Evolutionary conservation across 2,113 vertebrate species (phyloP).

Genomic region (Montifringilla adamsi): DNA sequence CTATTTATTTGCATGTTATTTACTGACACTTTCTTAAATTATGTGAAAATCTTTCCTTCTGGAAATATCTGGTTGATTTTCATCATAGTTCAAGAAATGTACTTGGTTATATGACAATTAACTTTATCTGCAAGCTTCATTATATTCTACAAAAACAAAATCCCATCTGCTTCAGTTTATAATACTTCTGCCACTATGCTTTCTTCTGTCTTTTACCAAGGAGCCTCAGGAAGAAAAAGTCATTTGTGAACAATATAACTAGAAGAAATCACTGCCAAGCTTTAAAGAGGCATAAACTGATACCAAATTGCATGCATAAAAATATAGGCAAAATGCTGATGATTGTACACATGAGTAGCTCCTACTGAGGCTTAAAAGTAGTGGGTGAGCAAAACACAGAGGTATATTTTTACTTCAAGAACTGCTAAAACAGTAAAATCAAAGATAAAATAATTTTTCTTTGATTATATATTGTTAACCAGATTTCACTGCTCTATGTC

Average conservation of each 20-base stretch:
- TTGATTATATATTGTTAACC: not conserved
- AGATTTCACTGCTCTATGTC: not conserved
- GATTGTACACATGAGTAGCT: not conserved
- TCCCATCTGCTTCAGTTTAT: not conserved
- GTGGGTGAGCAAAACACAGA: not conserved
- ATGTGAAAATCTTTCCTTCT: not conserved
- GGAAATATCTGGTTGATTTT: not conserved
- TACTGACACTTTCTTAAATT: not conserved
- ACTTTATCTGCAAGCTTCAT: not conserved
- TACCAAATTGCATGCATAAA: slow-evolving; percentile 18
- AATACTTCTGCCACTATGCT: not conserved
- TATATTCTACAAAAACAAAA: not conserved
- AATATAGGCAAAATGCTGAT: slow-evolving; percentile 12
- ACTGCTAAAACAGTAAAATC: not conserved
- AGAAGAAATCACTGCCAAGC: slow-evolving; percentile 7
- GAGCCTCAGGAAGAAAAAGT: not conserved
- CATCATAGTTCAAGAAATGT: not conserved
- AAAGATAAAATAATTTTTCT: not conserved
- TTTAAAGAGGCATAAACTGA: slow-evolving; percentile 4
- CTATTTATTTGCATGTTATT: not conserved
- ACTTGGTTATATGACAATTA: not conserved
- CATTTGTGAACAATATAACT: not conserved
- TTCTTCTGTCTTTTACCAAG: not conserved
- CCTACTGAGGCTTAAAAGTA: slow-evolving; percentile 2
- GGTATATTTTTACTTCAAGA: not conserved